Conservation (phyloP, 2,888 invertebrate genomes). For the Tetranychus truncatus region DNA sequence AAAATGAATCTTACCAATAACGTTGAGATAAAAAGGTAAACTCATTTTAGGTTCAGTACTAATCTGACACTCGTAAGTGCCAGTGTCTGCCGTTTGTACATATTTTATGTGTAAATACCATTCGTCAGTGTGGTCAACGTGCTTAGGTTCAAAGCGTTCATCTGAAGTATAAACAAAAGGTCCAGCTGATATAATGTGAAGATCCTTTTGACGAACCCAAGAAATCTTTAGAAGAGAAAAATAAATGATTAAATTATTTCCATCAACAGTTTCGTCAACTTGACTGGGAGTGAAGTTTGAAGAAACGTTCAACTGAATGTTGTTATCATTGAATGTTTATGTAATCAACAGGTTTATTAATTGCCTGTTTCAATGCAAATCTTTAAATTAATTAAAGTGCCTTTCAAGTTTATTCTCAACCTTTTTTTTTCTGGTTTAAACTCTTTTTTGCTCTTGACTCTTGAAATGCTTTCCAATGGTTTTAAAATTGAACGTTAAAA, state of each 20-base stretch:
- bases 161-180: constrained; percentile 77
- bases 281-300: too few species aligned
- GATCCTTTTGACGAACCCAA: constrained; percentile 73
- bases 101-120: constrained; percentile 85
- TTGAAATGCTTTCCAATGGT: too few species aligned
- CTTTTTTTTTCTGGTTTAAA: too few species aligned
- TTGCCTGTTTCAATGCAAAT: too few species aligned
- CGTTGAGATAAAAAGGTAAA: constrained; percentile 54
- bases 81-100: constrained; percentile 73
- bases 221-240: constrained; percentile 46
- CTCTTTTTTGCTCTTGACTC: too few species aligned
- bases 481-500: too few species aligned
- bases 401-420: too few species aligned
- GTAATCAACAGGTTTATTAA: background rate
- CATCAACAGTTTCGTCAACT: too few species aligned
- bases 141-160: constrained; percentile 68
- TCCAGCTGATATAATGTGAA: constrained; percentile 72
- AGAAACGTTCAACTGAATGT: background rate
- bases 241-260: constrained; percentile 26
- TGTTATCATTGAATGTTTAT: background rate
- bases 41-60: constrained; percentile 29
- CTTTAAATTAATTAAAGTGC: too few species aligned
- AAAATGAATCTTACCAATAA: constrained; percentile 51
- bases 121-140: constrained; percentile 63
- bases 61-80: constrained; percentile 74